These are phyloP conservation scores for Bombylius discolor DNA, from an alignment of 2,888 invertebrate species.

Conservation along the genomic window DNA sequence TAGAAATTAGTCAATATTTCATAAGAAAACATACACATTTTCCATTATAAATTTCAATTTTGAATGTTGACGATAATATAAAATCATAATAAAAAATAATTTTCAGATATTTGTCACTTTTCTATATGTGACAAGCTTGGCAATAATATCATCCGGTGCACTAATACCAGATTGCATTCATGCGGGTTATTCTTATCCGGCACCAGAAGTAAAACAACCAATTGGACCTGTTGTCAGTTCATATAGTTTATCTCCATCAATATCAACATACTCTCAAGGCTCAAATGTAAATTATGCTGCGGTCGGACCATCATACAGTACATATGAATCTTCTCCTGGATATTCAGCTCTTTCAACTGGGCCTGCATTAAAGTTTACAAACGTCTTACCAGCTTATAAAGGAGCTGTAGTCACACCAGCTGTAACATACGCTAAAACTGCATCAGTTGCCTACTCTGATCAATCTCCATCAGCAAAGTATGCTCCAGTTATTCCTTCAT, in stretches of 20 bases:
- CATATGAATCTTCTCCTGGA: constrained; percentile 26
- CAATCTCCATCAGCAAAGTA: constrained; percentile 33
- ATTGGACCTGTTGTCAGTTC: constrained; percentile 28
- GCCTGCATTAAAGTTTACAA: constrained; percentile 20
- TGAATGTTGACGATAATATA: too few relatives aligned
- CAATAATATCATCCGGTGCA: constrained; percentile 18
- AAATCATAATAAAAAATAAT: background rate
- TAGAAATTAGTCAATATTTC: too few relatives aligned
- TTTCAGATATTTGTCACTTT: constrained; percentile 24
- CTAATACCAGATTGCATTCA: constrained; percentile 28
- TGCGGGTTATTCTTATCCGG: constrained; percentile 43
- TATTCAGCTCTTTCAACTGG: constrained; percentile 25
- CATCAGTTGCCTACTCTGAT: constrained; percentile 28
- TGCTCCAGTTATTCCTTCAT: constrained; percentile 35
- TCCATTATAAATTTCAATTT: too few relatives aligned
- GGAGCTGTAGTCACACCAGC: constrained; percentile 21
- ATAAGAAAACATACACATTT: too few relatives aligned
- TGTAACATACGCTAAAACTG: constrained; percentile 28
- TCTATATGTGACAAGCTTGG: constrained; percentile 25
- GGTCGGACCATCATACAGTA: constrained; percentile 23
- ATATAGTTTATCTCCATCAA: constrained; percentile 25
- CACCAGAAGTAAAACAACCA: constrained; percentile 42
- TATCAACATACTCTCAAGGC: constrained; percentile 26
- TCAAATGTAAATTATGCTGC: constrained; percentile 34
- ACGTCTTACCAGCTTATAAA: constrained; percentile 4